Percentiles rank a stretch among this genome's conserved stretches.
Evolutionary conservation across 2,797 vertebrate species (phyloP).

Genomic region (Neosalanx taihuensis): DNA sequence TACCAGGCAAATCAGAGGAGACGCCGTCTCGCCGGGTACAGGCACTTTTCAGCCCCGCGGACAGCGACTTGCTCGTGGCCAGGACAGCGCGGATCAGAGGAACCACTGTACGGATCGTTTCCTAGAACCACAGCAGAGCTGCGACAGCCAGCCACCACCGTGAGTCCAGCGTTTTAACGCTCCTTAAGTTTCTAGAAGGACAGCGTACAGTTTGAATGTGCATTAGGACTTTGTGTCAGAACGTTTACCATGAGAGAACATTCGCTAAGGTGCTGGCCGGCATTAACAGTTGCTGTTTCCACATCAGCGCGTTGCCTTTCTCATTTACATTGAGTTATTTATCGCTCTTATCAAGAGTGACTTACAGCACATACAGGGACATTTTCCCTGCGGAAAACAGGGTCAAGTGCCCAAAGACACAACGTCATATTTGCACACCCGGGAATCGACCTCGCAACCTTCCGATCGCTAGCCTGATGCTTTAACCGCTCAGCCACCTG

Average conservation of each 20-base stretch:
- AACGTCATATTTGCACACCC: too few relatives aligned
- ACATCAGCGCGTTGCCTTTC: too few relatives aligned
- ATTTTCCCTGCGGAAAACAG: too few relatives aligned
- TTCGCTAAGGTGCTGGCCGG: background rate
- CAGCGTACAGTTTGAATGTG: background rate
- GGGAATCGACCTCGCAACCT: too few relatives aligned
- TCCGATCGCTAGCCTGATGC: too few relatives aligned
- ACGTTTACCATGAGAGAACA: background rate
- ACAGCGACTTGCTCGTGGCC: constrained; percentile 30
- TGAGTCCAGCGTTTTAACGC: constrained; percentile 55
- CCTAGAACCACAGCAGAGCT: constrained; percentile 54
- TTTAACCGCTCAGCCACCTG: too few relatives aligned
- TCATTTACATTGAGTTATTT: too few relatives aligned
- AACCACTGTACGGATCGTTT: constrained; percentile 58
- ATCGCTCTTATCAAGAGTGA: too few relatives aligned
- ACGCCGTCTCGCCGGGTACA: constrained; percentile 27
- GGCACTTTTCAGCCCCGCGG: constrained; percentile 39
- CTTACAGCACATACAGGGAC: too few relatives aligned
- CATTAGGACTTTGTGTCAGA: background rate
- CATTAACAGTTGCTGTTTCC: background rate
- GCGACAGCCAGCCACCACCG: constrained; percentile 55
- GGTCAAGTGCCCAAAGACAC: too few relatives aligned
- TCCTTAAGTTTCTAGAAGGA: background rate
- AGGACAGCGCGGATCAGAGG: constrained; percentile 41
- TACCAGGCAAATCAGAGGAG: constrained; percentile 61